These are phyloP conservation scores for Ciconia boyciana DNA, from an alignment of 2,113 vertebrate species.

Conservation along the genomic window DNA sequence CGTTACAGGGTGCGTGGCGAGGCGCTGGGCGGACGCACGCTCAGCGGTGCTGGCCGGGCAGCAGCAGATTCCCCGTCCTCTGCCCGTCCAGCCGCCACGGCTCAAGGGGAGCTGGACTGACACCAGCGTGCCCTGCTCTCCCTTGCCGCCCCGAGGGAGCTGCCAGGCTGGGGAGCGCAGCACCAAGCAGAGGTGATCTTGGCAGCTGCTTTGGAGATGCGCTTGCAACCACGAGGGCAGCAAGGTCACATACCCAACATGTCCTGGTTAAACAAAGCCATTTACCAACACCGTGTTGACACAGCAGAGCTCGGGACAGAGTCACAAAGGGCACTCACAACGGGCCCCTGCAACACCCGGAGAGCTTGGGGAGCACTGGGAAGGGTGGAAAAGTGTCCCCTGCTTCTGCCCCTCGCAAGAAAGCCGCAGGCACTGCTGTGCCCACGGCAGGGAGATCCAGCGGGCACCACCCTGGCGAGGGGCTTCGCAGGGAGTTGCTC, in stretches of 20 bases:
- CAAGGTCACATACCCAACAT: constrained; percentile 54
- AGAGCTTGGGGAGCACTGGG: not conserved
- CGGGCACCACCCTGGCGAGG: accelerated
- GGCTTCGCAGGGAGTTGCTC: not conserved
- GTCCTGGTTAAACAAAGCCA: constrained; percentile 67
- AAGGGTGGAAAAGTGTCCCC: not conserved
- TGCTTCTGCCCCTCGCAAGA: not conserved
- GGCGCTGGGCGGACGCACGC: accelerated
- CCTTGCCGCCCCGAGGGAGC: not conserved
- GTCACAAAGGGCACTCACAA: constrained; percentile 64
- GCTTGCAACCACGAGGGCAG: not conserved
- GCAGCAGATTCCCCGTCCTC: not conserved
- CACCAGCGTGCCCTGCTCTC: accelerated
- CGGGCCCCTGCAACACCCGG: not conserved
- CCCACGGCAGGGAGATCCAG: not conserved
- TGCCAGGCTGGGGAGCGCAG: not conserved
- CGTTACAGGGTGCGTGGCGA: accelerated
- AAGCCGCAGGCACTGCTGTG: not conserved
- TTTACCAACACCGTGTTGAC: constrained; percentile 67
- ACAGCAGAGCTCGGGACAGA: constrained; percentile 62
- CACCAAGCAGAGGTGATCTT: not conserved
- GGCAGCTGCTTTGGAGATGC: constrained; percentile 19
- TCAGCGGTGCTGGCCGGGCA: not conserved
- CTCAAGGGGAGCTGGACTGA: not conserved
- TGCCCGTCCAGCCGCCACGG: accelerated